These are phyloP conservation scores for Romanogobio albipinnatus DNA, from an alignment of 2,113 vertebrate genomes.

Conservation along the genomic window DNA sequence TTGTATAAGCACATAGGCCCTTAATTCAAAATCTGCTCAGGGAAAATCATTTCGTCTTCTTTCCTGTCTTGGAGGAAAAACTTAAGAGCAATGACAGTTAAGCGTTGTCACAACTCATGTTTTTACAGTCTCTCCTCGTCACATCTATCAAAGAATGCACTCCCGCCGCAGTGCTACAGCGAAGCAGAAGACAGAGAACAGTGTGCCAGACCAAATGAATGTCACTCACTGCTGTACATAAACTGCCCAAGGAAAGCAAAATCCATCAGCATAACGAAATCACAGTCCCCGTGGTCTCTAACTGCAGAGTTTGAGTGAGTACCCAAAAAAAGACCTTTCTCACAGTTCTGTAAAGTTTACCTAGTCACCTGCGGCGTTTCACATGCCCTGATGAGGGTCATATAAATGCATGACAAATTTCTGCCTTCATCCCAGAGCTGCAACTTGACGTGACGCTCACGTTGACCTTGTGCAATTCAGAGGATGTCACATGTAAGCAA, in stretches of 20 bases:
- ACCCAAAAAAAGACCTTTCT: conserved; percentile 17
- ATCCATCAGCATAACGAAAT: conserved; percentile 45
- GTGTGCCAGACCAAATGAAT: conserved; percentile 46
- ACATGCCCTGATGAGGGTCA: conserved; percentile 7
- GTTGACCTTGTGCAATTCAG: conserved; percentile 11
- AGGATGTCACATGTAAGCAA: not conserved
- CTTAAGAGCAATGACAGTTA: conserved; percentile 32
- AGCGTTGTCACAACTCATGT: conserved; percentile 34
- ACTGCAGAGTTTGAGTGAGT: conserved; percentile 18
- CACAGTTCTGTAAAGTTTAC: not conserved
- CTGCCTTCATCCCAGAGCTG: conserved; percentile 4
- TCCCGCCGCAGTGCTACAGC: not conserved
- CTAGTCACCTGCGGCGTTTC: not conserved
- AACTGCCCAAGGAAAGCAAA: conserved; percentile 39
- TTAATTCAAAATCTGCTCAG: not conserved
- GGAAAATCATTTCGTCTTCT: not conserved
- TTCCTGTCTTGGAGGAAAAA: conserved; percentile 11
- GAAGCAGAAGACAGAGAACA: conserved; percentile 29
- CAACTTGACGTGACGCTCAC: not conserved
- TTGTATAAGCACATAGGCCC: not conserved
- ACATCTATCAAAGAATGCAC: conserved; percentile 42
- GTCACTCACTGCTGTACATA: conserved; percentile 38
- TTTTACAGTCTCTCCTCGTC: conserved; percentile 7
- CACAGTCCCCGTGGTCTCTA: not conserved
- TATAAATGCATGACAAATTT: conserved; percentile 23